Base-by-base conservation (phyloP, 2,888 invertebrate species). In the Apotomis turbidana region DNA sequence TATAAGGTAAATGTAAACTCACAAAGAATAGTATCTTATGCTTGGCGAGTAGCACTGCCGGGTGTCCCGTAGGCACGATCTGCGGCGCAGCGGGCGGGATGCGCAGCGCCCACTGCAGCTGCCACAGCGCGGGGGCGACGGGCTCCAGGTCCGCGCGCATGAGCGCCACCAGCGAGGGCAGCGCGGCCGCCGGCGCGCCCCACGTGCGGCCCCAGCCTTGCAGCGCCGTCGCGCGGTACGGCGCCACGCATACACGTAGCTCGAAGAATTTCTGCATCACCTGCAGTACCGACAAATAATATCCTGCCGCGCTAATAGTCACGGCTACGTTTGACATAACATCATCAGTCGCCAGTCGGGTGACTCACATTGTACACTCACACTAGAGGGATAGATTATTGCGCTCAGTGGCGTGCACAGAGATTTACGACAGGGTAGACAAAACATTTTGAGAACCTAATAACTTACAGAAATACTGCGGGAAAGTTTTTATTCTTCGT, bases 211-310 rank as follows among this genome's bases (percentile, higher is more conserved):
- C 96, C 92, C 98, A 98, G 36, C 98, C 97, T 77, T 96, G 95
- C 80, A 99, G 94, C 5, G 97, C 96, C 81, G 97, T 97, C 3
- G 97, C 97, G 83, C 98, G 97, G 93, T 97, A 99, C 0, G 99
- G 98, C 3, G 98, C 97, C 15, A 97, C 96, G 8, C 97, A 97
- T 51, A 98, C 98, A 86, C 97, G 95, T 36, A 95, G 95, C 85
- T 98, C 98, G 91, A 99, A 99, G 93, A 98, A 99, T 84, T 97
- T 97, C 90, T 99, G 98, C 83, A 99, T 95, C 69, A 97, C 95
- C 95, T 96, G 88, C 9, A 80, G 70, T 74, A 74, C 10, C 27
- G 27, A 27, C 27, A 27, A 27, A 27, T 27, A 27, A 27, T 27
- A 27, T 27, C 27, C 27, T 27, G 27, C 27, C 27, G 27, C 27